These are phyloP conservation scores for Papilio gigon DNA, from an alignment of 2,888 invertebrate genomes.

Conservation along the genomic window DNA sequence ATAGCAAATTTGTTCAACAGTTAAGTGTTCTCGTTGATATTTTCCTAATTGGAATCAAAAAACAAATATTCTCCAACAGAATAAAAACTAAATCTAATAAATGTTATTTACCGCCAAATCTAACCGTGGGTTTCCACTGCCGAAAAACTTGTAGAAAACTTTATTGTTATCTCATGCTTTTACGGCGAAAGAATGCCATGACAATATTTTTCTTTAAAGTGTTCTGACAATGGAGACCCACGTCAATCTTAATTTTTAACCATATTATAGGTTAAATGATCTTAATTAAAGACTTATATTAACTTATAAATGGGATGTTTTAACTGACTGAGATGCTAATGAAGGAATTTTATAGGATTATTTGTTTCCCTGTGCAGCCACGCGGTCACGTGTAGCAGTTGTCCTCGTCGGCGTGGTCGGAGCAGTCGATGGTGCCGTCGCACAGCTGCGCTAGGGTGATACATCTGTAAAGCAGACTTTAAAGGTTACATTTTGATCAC, in stretches of 20 bases:
- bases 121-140: neutral
- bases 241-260: no score
- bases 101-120: neutral
- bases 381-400: slow-evolving; percentile 81
- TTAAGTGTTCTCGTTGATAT: no score
- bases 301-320: slow-evolving; percentile 15
- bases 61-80: neutral
- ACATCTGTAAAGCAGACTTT: slow-evolving; percentile 65
- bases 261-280: neutral
- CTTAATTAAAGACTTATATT: slow-evolving; percentile 2
- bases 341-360: slow-evolving; percentile 8
- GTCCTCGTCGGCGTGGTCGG: slow-evolving; percentile 85
- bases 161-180: no score
- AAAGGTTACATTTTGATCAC: neutral
- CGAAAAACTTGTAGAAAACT: no score
- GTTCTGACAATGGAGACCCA: no score
- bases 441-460: slow-evolving; percentile 84
- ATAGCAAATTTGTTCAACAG: neutral
- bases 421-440: slow-evolving; percentile 83
- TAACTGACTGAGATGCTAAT: slow-evolving; percentile 3
- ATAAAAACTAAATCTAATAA: neutral
- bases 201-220: no score
- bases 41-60: neutral
- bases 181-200: no score
- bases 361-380: neutral